Percentiles rank a stretch among this genome's conserved stretches.
These are phyloP conservation scores for Turritopsis rubra DNA, from an alignment of 30 jellyfish, hydroid and myxozoan species.

Conservation along the genomic window DNA sequence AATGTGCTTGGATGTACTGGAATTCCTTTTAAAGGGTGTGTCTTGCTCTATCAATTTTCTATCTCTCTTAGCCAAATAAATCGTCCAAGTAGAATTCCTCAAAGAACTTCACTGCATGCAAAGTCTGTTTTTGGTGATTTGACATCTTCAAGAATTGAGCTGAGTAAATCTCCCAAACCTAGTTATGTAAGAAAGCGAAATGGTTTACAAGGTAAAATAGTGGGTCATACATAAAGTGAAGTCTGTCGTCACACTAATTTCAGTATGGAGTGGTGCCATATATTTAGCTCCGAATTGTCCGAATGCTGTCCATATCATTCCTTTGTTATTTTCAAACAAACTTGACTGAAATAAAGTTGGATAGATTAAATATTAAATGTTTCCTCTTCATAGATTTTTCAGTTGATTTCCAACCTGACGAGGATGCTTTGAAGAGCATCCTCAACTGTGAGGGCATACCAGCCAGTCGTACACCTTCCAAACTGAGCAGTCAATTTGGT, in stretches of 20 bases:
- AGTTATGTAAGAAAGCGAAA: not conserved
- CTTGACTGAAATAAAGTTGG: not conserved
- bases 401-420: slow-evolving; percentile 26
- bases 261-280: too few relatives aligned
- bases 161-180: not conserved
- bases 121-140: not conserved
- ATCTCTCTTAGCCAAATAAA: not conserved
- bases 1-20: too few relatives aligned
- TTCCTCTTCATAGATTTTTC: slow-evolving; percentile 23
- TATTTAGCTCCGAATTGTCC: too few relatives aligned
- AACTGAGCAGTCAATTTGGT: slow-evolving; percentile 32
- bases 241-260: too few relatives aligned
- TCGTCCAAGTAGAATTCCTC: not conserved
- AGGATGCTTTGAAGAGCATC: slow-evolving; percentile 30
- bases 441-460: slow-evolving; percentile 28
- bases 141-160: not conserved
- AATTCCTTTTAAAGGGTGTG: too few relatives aligned
- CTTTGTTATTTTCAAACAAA: too few relatives aligned
- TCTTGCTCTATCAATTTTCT: not conserved
- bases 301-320: too few relatives aligned
- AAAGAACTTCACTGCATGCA: not conserved
- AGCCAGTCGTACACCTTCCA: slow-evolving; percentile 2
- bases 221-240: too few relatives aligned
- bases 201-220: not conserved
- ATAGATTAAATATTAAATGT: too few relatives aligned